Conservation (phyloP, 2,797 vertebrate genomes). For the Halcyon badia region DNA sequence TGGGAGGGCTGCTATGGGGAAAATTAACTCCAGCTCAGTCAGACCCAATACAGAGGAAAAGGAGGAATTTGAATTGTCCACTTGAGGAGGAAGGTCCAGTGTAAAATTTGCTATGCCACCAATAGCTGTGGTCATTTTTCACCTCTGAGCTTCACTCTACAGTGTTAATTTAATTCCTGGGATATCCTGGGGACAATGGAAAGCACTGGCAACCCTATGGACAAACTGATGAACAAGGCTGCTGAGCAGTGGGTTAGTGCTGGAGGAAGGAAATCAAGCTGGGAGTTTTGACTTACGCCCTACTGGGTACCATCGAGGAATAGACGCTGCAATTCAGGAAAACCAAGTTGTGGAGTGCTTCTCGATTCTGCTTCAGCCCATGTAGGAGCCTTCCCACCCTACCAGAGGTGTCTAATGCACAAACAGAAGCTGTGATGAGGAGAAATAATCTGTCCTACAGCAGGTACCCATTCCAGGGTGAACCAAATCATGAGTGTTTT, state of each 20-base stretch:
- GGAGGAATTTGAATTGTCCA: background rate
- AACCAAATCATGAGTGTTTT: background rate
- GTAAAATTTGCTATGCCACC: accelerated
- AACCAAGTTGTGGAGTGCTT: background rate
- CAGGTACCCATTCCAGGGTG: background rate
- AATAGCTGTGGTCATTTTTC: background rate
- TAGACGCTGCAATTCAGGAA: background rate
- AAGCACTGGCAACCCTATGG: background rate
- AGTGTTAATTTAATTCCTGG: background rate
- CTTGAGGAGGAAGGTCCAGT: background rate
- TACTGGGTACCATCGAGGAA: background rate
- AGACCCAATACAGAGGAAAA: background rate
- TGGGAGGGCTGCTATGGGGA: too few relatives aligned
- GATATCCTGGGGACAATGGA: background rate
- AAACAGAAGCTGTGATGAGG: background rate
- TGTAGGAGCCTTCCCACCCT: background rate
- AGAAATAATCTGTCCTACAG: background rate
- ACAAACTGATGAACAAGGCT: background rate
- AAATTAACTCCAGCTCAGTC: too few relatives aligned
- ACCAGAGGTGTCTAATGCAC: background rate
- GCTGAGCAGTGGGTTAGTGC: background rate
- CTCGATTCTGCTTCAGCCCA: background rate
- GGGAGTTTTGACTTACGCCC: background rate
- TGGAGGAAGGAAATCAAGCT: background rate
- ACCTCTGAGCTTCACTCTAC: background rate